These are phyloP conservation scores for Cinara cedri DNA, from an alignment of 2,888 invertebrate genomes.

Conservation along the genomic window DNA sequence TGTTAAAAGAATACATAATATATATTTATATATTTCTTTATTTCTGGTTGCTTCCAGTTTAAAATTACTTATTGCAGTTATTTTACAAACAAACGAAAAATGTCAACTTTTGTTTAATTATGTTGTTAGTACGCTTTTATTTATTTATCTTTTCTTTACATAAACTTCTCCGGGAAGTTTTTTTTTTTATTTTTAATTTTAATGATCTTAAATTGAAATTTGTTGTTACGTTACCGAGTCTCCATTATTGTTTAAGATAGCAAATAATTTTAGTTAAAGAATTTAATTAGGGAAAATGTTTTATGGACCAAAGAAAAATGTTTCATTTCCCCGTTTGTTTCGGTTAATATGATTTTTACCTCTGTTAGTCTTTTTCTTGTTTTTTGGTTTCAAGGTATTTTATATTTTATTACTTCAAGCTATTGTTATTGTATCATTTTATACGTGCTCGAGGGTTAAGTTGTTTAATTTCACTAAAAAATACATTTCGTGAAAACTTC, in stretches of 20 bases:
- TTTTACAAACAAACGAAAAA: background rate
- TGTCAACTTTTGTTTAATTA: constrained; percentile 8
- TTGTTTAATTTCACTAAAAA: constrained; percentile 47
- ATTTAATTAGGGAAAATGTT: constrained; percentile 49
- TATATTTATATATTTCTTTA: background rate
- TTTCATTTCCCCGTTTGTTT: constrained; percentile 47
- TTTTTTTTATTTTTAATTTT: constrained; percentile 25
- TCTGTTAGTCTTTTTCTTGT: constrained; percentile 37
- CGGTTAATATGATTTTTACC: constrained; percentile 45
- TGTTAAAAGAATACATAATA: too few species aligned
- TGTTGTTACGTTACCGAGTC: background rate
- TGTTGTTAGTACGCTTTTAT: constrained; percentile 35
- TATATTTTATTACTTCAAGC: constrained; percentile 17
- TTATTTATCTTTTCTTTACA: constrained; percentile 21
- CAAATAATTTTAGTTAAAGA: constrained; percentile 36
- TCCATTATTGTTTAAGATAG: constrained; percentile 32
- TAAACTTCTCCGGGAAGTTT: constrained; percentile 8
- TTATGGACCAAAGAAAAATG: constrained; percentile 46
- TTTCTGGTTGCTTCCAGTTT: background rate
- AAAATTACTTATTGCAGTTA: background rate
- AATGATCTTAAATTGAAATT: constrained; percentile 46
- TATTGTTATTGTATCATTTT: constrained; percentile 52
- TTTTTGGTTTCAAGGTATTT: constrained; percentile 44
- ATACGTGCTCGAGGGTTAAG: constrained; percentile 46
- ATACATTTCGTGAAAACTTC: constrained; percentile 29